These are phyloP conservation scores for Epistrophe grossulariae DNA, from an alignment of 2,888 invertebrate species.

Conservation along the genomic window DNA sequence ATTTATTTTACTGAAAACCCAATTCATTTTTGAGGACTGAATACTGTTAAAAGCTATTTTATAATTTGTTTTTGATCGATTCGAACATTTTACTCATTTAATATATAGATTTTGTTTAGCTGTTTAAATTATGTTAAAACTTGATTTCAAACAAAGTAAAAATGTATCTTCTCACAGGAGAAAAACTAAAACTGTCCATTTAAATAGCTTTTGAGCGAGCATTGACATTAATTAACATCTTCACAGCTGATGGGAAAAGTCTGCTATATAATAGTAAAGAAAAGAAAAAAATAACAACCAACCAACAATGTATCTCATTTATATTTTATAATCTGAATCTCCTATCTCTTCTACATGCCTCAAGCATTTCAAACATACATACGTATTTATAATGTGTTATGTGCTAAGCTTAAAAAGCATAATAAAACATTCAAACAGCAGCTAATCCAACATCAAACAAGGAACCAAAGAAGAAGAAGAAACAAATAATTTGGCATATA, in stretches of 20 bases:
- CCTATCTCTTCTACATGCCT: neutral
- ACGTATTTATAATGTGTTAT: neutral
- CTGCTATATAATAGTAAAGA: neutral
- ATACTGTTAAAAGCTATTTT: no score
- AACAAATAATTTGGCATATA: constrained; percentile 25
- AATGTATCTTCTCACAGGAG: no score
- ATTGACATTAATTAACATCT: neutral
- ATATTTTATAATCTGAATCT: neutral
- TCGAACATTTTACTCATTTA: no score
- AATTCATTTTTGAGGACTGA: no score
- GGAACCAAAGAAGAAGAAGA: neutral
- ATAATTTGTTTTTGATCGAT: no score
- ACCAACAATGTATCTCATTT: neutral
- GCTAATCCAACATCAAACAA: constrained; percentile 13
- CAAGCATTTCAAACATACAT: neutral
- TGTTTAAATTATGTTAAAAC: no score
- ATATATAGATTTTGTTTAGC: no score
- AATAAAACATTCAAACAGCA: neutral
- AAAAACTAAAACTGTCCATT: no score
- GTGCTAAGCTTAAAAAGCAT: neutral
- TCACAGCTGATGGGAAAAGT: neutral
- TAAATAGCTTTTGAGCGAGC: neutral
- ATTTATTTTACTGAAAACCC: no score
- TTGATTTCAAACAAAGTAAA: no score
- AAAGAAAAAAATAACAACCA: neutral